Percentiles rank a stretch among this genome's conserved stretches.
These are phyloP conservation scores for Myoxocephalus aenaeus DNA, from an alignment of 2,797 vertebrate genomes.

Conservation along the genomic window DNA sequence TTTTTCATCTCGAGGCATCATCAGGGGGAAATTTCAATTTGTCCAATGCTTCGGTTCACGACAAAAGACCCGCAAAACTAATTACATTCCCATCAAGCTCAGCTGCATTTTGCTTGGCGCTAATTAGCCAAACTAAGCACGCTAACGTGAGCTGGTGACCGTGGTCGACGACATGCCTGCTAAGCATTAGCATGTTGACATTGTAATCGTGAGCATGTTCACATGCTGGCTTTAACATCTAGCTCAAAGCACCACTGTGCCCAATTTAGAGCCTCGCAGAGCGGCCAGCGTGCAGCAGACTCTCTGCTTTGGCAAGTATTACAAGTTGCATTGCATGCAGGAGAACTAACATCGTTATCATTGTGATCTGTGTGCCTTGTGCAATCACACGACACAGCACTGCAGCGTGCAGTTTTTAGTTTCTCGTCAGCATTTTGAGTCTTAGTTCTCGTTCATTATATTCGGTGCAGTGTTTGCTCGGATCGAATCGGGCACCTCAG, in stretches of 20 bases:
- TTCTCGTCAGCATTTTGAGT: not conserved
- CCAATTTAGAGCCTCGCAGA: not conserved
- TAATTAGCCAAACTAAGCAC: not conserved
- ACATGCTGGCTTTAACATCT: not conserved
- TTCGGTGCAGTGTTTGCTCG: not conserved
- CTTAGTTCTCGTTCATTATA: not conserved
- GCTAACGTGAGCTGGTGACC: not conserved
- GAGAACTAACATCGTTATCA: not conserved
- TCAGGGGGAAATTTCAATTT: not conserved
- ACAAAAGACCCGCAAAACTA: not conserved
- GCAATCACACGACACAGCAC: slow-evolving; percentile 1
- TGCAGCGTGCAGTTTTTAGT: not conserved
- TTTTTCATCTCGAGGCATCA: not conserved
- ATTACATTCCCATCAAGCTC: not conserved
- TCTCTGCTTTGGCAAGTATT: not conserved
- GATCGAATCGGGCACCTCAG: not conserved
- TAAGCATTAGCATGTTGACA: not conserved
- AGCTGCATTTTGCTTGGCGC: not conserved
- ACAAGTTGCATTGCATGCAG: not conserved
- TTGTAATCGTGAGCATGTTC: not conserved
- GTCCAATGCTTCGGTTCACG: not conserved
- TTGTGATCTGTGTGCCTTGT: not conserved
- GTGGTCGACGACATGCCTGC: not conserved
- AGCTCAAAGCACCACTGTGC: not conserved
- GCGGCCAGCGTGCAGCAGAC: not conserved